Base-by-base conservation (phyloP, 2,113 vertebrate species). In the Psettodes erumei region DNA sequence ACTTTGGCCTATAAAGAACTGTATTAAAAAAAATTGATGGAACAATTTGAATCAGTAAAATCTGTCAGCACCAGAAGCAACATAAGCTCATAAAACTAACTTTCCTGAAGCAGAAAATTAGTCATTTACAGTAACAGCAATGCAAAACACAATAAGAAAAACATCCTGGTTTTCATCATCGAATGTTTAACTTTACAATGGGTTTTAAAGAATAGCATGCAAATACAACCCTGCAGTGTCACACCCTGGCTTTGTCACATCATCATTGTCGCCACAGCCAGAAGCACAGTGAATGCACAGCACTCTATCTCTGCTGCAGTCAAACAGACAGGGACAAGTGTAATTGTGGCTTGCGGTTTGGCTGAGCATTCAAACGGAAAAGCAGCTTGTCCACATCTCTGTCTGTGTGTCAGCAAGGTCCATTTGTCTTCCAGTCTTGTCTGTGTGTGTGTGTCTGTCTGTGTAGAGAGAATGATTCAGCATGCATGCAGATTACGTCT, bases 311-410 rank as follows among this genome's bases (percentile, higher is more conserved):
- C 65, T 68, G 67, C 73, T 50, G 53, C 78, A 81, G 83, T 85
- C 77, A 72, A 75, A 89, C 79, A 91, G 86, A 91, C 88, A 88
- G 81, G 88, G 89, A 92, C 89, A 91, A 90, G 89, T 90, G 85
- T 88, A 91, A 92, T 90, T 92, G 90, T 50, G 89, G 90, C 77
- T 75, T 88, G 89, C 5, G 91, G 89, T 88, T 91, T 91, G 90
- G 88, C 86, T 74, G 88, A 71, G 86, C 86, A 84, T 89, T 91
- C 84, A 88, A 86, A 90, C 40, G 77, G 85, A 89, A 91, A 91
- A 88, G 82, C 90, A 89, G 85, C 90, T 88, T 87, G 86, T 90
- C 82, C 89, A 80, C 83, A 86, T 89, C 84, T 87, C 79, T 89
- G 84, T 88, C 74, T 86, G 67, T 76, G 76, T 90, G 88, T 90